Evolutionary conservation across 2,797 vertebrate genomes (phyloP).

Genomic region (Sebastes oblongus): DNA sequence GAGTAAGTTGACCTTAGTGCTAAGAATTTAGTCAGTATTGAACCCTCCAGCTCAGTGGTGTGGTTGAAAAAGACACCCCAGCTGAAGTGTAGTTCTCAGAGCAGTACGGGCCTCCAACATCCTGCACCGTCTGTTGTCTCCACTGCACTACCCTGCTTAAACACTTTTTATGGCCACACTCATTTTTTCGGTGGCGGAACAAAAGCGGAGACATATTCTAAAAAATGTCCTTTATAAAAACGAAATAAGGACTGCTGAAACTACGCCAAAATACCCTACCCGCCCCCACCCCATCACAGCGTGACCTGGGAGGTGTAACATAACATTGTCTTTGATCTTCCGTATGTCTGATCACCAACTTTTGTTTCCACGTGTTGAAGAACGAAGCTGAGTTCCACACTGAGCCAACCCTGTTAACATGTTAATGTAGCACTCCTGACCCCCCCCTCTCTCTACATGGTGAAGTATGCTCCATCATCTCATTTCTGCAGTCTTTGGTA

Average conservation of each 20-base stretch:
- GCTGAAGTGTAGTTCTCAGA: too few relatives aligned
- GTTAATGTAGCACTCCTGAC: slow-evolving; percentile 36
- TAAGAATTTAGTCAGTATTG: not conserved
- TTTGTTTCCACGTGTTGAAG: not conserved
- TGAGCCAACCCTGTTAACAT: slow-evolving; percentile 35
- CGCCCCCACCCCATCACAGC: not conserved
- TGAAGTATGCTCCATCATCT: slow-evolving; percentile 32
- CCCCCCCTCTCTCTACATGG: not conserved
- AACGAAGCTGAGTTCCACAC: slow-evolving; percentile 4
- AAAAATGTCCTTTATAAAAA: not conserved
- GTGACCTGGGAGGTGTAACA: not conserved
- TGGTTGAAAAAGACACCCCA: not conserved
- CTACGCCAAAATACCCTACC: too few relatives aligned
- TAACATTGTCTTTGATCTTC: not conserved
- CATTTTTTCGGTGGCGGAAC: not conserved
- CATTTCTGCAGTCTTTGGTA: slow-evolving; percentile 39
- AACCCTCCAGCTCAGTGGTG: not conserved
- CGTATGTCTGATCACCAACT: not conserved
- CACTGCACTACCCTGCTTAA: not conserved
- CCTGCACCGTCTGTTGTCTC: not conserved
- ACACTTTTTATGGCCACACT: too few relatives aligned
- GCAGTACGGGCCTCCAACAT: too few relatives aligned
- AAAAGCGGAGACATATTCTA: not conserved
- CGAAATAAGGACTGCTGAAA: not conserved
- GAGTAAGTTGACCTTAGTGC: not conserved